Evolutionary conservation across 2,113 vertebrate species (phyloP).

Genomic region (Lepus europaeus): DNA sequence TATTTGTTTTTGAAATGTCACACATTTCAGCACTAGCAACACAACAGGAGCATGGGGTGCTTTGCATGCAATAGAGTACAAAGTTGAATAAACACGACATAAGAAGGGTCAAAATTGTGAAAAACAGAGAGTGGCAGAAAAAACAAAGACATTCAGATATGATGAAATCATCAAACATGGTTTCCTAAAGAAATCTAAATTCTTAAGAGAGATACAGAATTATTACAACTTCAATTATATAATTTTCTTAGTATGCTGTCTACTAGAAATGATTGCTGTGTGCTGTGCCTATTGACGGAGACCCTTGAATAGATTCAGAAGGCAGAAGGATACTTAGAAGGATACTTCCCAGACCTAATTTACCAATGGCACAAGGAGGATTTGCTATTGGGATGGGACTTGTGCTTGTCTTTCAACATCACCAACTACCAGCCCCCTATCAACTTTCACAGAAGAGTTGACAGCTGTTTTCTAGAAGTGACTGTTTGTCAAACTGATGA

Average conservation of each 20-base stretch:
- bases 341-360: not conserved
- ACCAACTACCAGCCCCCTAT: not conserved
- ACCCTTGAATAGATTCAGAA: not conserved
- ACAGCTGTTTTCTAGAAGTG: not conserved
- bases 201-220: not conserved
- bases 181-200: conserved; percentile 3
- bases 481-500: not conserved
- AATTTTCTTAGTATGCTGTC: not conserved
- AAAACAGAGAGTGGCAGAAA: not conserved
- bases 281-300: no score
- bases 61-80: not conserved
- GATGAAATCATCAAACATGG: not conserved
- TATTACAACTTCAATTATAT: not conserved
- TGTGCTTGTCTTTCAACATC: not conserved
- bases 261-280: not conserved
- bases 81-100: not conserved
- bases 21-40: not conserved
- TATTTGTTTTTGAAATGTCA: not conserved
- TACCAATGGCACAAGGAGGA: not conserved
- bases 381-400: not conserved
- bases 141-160: not conserved
- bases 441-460: not conserved
- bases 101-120: not conserved
- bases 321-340: not conserved
- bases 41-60: not conserved